A percentile compares a stretch with the other conserved stretches of the same genome.
phyloP scores from a whole-genome alignment of 2,797 vertebrate species.

The Thunnus albacares region DNA sequence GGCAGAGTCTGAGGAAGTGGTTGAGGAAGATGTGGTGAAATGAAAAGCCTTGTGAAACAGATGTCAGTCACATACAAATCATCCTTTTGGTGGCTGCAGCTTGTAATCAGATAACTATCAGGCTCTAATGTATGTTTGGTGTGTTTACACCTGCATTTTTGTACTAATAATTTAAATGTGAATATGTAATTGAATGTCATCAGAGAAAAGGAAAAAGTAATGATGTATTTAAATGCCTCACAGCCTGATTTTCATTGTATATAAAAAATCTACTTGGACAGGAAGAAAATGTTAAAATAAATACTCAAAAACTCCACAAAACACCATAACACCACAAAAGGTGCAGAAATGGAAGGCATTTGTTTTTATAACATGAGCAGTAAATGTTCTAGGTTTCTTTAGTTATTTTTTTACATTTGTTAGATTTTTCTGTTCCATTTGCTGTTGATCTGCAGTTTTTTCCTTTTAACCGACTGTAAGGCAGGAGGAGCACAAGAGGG shows the following conservation, averaged over 20 bases:
- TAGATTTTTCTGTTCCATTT: background rate
- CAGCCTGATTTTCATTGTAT: background rate
- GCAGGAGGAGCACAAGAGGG: conserved; percentile 58
- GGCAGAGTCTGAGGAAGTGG: conserved; percentile 19
- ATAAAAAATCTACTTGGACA: background rate
- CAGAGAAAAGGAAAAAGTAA: conserved; percentile 1
- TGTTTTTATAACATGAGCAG: background rate
- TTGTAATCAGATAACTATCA: background rate
- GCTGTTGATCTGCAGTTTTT: background rate
- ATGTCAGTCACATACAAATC: too few species aligned
- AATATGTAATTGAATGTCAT: background rate
- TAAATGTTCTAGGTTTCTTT: conserved; percentile 21
- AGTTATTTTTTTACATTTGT: background rate
- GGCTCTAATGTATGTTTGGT: background rate
- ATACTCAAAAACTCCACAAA: too few species aligned
- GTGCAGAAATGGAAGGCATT: background rate
- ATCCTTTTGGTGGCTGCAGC: too few species aligned
- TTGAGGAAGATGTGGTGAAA: conserved; percentile 5
- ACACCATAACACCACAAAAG: background rate
- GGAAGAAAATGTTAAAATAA: background rate
- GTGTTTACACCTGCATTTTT: background rate
- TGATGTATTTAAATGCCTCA: background rate
- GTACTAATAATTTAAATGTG: background rate
- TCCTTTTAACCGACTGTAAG: conserved; percentile 5
- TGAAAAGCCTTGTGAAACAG: background rate